Evolutionary conservation across 1,140 invertebrate genomes (phyloP), one percentile per base, ranked within the genome.

Genomic region (Caenorhabditis briggsae): DNA sequence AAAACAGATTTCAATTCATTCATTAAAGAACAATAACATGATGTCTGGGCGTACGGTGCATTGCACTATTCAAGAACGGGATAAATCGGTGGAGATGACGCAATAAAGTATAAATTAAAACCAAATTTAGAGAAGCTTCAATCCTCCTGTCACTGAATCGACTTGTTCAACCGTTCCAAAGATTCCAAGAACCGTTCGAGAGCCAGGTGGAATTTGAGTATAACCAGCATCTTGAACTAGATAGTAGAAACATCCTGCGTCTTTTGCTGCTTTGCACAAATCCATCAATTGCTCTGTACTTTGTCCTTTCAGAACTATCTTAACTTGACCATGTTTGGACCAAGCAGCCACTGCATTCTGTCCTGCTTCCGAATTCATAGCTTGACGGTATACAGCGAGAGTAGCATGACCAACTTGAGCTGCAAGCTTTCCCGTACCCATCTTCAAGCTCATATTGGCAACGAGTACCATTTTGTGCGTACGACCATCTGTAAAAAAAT

Each of bases 331-430:
- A 18, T 70, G 50, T 61, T 23, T 78, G n/a, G 43, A 70, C 86
- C 86, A 87, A 8, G 61, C 61, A 2, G 87, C 74, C 18, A 87
- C 23, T 20, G 41, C 83, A 50, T 46, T 64, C 33, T 58, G 58
- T 33, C 86, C 83, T 9, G 23, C 83, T 25, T 87, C 86, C 0
- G 61, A 53, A 5, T 64, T 46, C 82, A 84, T 87, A 5, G 86
- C 85, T 55, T 86, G 56, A 5, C 58, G 56, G 89, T 95, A 94
- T 33, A 95, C 89, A 6, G 94, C 94, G 18, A 95, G 90, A 48
- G 94, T 93, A n/a, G 94, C 94, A 92, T 95, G 95, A 11, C 94
- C 95, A 20, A 94, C 94, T 92, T 95, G 94, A 18, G 94, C 94
- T 14, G 94, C 94, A n/a, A 94, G 91, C 90, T 95, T 95, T 5